Evolutionary conservation across 1,140 invertebrate species (phyloP).

Genomic region (Sitobion miscanthi): DNA sequence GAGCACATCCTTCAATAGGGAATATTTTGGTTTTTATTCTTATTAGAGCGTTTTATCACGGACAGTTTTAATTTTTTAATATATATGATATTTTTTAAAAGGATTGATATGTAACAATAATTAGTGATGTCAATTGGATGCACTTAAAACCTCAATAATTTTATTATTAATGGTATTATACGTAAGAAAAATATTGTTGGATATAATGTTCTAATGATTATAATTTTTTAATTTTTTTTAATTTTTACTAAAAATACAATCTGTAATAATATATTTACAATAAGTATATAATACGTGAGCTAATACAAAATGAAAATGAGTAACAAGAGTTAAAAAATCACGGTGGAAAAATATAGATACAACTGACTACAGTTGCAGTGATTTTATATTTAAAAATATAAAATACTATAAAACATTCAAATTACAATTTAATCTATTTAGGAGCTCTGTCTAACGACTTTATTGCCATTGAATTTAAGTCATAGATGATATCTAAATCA

Average conservation of each 20-base stretch:
- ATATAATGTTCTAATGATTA: not conserved
- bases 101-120: not conserved
- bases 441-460: not conserved
- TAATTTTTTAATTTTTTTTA: not conserved
- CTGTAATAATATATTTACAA: too few relatives aligned
- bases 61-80: not conserved
- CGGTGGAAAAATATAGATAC: not conserved
- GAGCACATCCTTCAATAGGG: not conserved
- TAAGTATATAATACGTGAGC: too few relatives aligned
- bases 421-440: not conserved
- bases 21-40: not conserved
- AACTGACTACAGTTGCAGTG: too few relatives aligned
- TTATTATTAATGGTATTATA: not conserved
- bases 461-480: not conserved
- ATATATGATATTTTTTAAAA: not conserved
- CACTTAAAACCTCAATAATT: not conserved
- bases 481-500: too few relatives aligned
- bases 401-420: not conserved
- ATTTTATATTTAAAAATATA: not conserved
- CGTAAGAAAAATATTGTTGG: not conserved
- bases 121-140: not conserved
- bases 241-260: too few relatives aligned
- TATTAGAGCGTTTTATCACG: too few relatives aligned
- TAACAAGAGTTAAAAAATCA: too few relatives aligned
- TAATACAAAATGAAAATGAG: too few relatives aligned